Percentiles rank a stretch among this genome's conserved stretches.
phyloP scores from a whole-genome alignment of 2,113 vertebrate species.

The Phainopepla nitens region DNA sequence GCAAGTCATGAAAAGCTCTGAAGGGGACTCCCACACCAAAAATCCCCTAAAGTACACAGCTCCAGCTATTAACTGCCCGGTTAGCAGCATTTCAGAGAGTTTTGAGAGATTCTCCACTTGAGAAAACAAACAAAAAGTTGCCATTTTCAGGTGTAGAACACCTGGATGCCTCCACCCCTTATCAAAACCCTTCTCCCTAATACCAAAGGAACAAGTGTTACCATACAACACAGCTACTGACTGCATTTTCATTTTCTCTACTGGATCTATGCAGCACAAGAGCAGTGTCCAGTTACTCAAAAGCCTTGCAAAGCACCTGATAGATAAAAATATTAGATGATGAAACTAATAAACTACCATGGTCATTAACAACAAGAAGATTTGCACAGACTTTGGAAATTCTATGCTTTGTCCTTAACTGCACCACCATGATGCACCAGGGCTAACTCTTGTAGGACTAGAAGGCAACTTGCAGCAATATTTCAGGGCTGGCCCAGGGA shows the following conservation, averaged over 20 bases:
- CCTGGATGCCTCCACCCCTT: neutral
- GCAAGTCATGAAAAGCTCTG: neutral
- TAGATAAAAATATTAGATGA: neutral
- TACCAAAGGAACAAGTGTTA: fast-evolving
- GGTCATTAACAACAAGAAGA: neutral
- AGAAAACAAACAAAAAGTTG: neutral
- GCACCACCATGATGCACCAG: neutral
- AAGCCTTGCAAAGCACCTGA: neutral
- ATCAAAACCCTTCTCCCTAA: neutral
- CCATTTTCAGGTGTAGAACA: neutral
- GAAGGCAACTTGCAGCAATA: neutral
- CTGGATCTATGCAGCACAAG: neutral
- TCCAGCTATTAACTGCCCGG: neutral
- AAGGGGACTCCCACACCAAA: neutral
- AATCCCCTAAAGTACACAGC: neutral
- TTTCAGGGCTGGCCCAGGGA: neutral
- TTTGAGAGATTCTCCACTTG: neutral
- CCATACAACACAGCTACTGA: fast-evolving
- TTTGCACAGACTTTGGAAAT: neutral
- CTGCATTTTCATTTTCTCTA: neutral
- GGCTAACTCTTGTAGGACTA: neutral
- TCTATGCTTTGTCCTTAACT: neutral
- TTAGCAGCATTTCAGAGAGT: neutral
- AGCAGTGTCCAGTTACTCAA: neutral
- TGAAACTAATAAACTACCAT: neutral